Percentiles rank a stretch among this genome's conserved stretches.
phyloP scores from a whole-genome alignment of 2,113 vertebrate genomes.

The Chionomys nivalis region DNA sequence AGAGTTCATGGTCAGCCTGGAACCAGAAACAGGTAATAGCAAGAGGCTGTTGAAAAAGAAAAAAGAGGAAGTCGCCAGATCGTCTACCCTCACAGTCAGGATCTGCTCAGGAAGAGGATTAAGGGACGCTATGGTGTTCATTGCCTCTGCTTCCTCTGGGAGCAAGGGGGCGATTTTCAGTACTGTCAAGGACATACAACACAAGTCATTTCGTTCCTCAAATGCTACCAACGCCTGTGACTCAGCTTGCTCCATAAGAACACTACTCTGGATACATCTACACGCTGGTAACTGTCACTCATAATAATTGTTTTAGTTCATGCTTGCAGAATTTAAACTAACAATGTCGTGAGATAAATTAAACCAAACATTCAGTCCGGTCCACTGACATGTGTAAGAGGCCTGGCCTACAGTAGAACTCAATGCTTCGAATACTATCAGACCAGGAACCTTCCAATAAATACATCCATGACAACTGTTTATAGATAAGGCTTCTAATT shows the following conservation, averaged over 20 bases:
- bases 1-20: neutral
- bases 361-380: neutral
- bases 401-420: neutral
- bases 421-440: neutral
- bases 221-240: neutral
- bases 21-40: too few species aligned
- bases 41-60: too few species aligned
- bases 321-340: constrained; percentile 22
- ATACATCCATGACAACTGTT: constrained; percentile 48
- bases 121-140: neutral
- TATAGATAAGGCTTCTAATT: constrained; percentile 50
- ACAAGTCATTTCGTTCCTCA: neutral
- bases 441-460: constrained; percentile 52
- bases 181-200: neutral
- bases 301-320: neutral
- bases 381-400: neutral
- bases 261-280: neutral
- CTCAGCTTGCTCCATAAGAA: neutral
- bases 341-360: constrained; percentile 7
- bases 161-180: neutral
- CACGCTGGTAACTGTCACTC: neutral
- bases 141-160: neutral
- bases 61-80: neutral
- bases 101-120: neutral
- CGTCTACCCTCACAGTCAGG: neutral